Percentiles rank a stretch among this genome's conserved stretches.
phyloP scores from a whole-genome alignment of 2,113 vertebrate species.

The Grammomys surdaster region DNA sequence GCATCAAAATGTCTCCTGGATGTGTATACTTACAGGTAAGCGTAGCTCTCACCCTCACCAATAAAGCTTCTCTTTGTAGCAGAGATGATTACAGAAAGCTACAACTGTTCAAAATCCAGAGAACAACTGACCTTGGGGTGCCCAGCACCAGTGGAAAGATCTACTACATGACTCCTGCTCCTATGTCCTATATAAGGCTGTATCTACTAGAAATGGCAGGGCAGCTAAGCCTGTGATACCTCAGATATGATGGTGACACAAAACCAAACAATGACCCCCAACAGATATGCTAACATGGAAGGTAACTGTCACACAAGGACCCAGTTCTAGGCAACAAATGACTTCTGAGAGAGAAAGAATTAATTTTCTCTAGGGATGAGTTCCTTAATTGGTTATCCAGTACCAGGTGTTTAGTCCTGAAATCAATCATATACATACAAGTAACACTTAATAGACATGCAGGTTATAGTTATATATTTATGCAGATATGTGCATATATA shows the following conservation, averaged over 20 bases:
- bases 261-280: background rate
- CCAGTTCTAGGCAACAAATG: background rate
- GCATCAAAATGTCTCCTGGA: background rate
- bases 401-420: background rate
- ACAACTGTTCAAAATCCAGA: background rate
- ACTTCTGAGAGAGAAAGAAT: background rate
- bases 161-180: background rate
- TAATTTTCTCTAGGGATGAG: background rate
- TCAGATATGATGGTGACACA: background rate
- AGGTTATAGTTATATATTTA: background rate
- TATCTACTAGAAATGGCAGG: background rate
- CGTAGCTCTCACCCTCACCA: background rate
- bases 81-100: background rate
- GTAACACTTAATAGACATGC: background rate
- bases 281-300: background rate
- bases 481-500: background rate
- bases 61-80: background rate
- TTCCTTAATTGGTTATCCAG: background rate
- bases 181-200: background rate
- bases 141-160: background rate
- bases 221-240: background rate
- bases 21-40: background rate
- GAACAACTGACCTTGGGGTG: background rate
- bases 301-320: background rate
- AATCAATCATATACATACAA: background rate